Evolutionary conservation across 2,113 vertebrate genomes (phyloP).

Genomic region (Gadus macrocephalus): DNA sequence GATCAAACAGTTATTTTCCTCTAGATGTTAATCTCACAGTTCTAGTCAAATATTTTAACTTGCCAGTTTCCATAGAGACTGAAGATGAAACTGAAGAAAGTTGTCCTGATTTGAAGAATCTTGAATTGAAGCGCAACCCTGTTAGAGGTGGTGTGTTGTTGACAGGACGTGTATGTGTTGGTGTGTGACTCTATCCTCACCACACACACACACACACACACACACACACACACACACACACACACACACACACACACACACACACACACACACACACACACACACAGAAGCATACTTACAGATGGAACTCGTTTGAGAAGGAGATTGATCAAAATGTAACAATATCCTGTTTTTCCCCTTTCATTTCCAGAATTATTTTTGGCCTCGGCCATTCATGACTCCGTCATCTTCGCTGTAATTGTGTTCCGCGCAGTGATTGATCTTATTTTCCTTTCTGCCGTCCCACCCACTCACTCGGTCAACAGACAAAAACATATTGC

Average conservation of each 20-base stretch:
- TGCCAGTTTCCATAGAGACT: not conserved
- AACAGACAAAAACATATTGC: too few species aligned
- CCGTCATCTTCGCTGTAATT: conserved; percentile 3
- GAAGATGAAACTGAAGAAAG: too few species aligned
- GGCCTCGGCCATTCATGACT: conserved; percentile 1
- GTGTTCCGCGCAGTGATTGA: not conserved
- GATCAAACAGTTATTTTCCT: too few species aligned
- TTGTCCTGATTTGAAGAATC: not conserved
- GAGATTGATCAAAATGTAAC: conserved; percentile 1
- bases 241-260: conserved; percentile 8
- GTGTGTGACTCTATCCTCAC: too few species aligned
- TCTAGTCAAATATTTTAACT: not conserved
- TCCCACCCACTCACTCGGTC: too few species aligned
- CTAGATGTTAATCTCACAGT: not conserved
- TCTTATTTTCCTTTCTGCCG: too few species aligned
- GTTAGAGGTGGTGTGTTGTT: not conserved
- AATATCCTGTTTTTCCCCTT: not conserved
- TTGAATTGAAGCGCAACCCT: not conserved
- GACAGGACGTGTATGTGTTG: not conserved
- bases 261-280: not conserved
- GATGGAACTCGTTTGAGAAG: conserved; percentile 8
- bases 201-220: conserved; percentile 5
- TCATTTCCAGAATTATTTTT: conserved; percentile 23
- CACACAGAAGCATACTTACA: not conserved
- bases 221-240: conserved; percentile 11